phyloP scores from a whole-genome alignment of 1,140 invertebrate species.

The Drosophila punjabiensis region DNA sequence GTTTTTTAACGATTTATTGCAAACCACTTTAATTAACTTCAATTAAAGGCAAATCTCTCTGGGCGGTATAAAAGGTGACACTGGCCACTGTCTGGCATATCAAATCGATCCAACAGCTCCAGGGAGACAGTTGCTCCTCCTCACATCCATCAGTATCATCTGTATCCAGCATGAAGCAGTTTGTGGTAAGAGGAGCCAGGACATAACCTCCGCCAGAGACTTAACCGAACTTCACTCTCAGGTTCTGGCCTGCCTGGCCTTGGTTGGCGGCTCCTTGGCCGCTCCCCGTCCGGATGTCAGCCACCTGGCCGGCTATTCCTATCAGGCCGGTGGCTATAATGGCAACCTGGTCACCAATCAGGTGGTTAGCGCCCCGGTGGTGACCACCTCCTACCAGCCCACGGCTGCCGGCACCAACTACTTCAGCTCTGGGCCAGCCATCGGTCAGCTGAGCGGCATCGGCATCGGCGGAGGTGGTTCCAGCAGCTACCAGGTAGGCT shows the following conservation, averaged over 20 bases:
- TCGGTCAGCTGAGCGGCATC: slow-evolving; percentile 44
- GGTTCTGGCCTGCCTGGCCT: slow-evolving; percentile 64
- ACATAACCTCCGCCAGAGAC: too few species aligned
- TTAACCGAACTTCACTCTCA: background rate
- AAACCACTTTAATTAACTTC: slow-evolving; percentile 82
- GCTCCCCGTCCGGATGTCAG: slow-evolving; percentile 76
- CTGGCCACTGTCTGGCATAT: slow-evolving; percentile 31
- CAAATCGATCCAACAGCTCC: slow-evolving; percentile 67
- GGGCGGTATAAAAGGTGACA: slow-evolving; percentile 66
- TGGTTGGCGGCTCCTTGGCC: slow-evolving; percentile 42
- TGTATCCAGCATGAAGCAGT: slow-evolving; percentile 71
- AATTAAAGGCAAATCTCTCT: slow-evolving; percentile 60
- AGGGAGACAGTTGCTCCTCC: slow-evolving; percentile 41
- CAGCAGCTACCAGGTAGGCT: slow-evolving; percentile 1
- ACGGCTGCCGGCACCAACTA: slow-evolving; percentile 81
- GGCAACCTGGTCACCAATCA: slow-evolving; percentile 28
- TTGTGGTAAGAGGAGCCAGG: slow-evolving; percentile 66
- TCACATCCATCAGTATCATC: background rate
- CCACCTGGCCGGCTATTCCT: slow-evolving; percentile 64
- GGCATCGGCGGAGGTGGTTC: background rate
- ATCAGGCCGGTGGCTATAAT: slow-evolving; percentile 62
- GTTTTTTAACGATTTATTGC: slow-evolving; percentile 81
- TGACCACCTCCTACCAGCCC: slow-evolving; percentile 78
- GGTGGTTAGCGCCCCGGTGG: slow-evolving; percentile 52
- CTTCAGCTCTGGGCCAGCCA: slow-evolving; percentile 47